Base-by-base conservation (phyloP, 2,113 vertebrate genomes). In the Elephantulus edwardii region DNA sequence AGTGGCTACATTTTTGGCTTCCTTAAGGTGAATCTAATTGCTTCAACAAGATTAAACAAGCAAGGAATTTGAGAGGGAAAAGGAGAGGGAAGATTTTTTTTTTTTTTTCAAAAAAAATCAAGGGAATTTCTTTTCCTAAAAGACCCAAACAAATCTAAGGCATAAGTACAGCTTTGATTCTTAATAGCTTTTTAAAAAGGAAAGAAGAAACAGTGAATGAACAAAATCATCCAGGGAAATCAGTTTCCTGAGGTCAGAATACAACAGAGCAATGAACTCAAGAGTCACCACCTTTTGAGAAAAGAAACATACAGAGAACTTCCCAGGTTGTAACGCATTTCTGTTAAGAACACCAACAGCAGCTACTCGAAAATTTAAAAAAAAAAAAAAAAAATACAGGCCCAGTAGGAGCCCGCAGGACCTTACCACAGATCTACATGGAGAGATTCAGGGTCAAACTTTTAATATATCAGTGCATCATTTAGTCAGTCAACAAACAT, bases 1-100 rank as follows among this genome's bases (percentile, higher is more conserved):
- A 87, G 80, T 30, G 44, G 28, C 42, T 92, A 78, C 70, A 70
- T 60, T 60, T 82, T 74, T 91, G 74, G 70, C 84, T 93, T 82
- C 81, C 92, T 92, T 72, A 88, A 88, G 72, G 82, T 88, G 77
- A 95, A 88, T 88, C 72, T 93, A 93, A 92, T 82, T 93, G 82
- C 94, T 96, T 90, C 60, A 96, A 94, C 94, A 95, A 96, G 93
- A 95, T 91, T 92, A 93, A 95, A 95, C 94, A 94, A 86, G 95
- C 80, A 82, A 88, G 92, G 91, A 96, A 96, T 96, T 95, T 91
- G 71, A 94, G 88, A 95, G 77, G 54, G 62, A 95, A 74, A 87
- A 90, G 72, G 83, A 89, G 70, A 72, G 42, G 86, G 72, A 91
- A 83, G 83, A 6, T 56, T 74, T 12, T 82, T 87, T 68, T 28